A percentile compares a stretch with the other conserved stretches of the same genome.
Conservation (phyloP, 2,113 vertebrate genomes). For the Malurus melanocephalus region DNA sequence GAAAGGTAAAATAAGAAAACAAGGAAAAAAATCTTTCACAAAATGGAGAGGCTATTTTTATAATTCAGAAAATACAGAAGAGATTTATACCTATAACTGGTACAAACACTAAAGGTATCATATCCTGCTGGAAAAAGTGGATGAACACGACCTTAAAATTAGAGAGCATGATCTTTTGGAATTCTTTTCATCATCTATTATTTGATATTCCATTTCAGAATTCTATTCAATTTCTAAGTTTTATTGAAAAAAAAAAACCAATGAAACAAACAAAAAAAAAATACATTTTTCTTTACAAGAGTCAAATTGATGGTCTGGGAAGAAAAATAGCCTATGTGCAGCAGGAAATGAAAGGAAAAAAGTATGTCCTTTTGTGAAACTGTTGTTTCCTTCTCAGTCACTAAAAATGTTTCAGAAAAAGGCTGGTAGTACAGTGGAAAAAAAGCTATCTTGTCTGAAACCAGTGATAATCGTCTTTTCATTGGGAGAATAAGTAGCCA, state of each 20-base stretch:
- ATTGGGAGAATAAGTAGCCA: neutral
- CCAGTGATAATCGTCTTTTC: neutral
- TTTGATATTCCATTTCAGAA: neutral
- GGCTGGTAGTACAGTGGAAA: neutral
- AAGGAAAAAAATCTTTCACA: neutral
- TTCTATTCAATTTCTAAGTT: neutral
- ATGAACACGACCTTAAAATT: neutral
- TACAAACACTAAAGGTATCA: neutral
- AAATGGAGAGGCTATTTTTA: neutral
- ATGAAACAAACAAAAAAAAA: neutral
- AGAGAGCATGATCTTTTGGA: neutral
- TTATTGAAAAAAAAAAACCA: neutral
- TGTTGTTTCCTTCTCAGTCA: neutral
- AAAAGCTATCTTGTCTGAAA: neutral
- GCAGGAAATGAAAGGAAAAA: neutral
- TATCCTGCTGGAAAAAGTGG: neutral
- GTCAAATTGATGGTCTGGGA: neutral
- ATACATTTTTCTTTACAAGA: neutral
- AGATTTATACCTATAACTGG: neutral
- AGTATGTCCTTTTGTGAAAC: neutral
- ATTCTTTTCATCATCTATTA: neutral
- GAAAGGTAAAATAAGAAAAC: neutral
- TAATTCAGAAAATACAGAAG: neutral
- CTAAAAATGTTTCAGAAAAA: neutral
- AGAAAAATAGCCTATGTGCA: neutral